Conservation (phyloP, 2,113 vertebrate genomes). For the Paradisaea rubra region DNA sequence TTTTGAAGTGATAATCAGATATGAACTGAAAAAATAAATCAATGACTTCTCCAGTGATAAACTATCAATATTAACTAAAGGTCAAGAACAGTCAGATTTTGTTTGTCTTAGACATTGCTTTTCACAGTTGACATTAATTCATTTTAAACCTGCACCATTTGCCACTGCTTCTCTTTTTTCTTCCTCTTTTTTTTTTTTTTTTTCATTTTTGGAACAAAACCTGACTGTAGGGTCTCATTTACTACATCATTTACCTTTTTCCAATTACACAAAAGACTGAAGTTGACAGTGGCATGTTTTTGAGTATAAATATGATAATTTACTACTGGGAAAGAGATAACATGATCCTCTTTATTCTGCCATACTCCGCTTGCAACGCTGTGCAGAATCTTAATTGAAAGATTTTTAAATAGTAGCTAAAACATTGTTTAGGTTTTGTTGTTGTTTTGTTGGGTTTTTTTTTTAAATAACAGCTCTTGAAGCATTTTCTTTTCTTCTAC, state of each 20-base stretch:
- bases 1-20: constrained; percentile 59
- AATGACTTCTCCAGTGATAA: constrained; percentile 44
- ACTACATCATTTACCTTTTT: constrained; percentile 41
- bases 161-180: background rate
- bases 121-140: constrained; percentile 31
- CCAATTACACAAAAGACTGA: constrained; percentile 50
- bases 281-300: constrained; percentile 30
- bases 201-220: background rate
- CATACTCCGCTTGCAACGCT: background rate
- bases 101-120: constrained; percentile 45
- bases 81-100: constrained; percentile 45
- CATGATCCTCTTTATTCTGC: constrained; percentile 36
- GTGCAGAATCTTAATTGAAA: constrained; percentile 64
- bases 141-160: constrained; percentile 42
- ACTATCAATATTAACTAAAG: constrained; percentile 64
- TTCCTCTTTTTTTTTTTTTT: background rate
- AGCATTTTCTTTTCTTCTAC: constrained; percentile 82
- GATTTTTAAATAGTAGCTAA: constrained; percentile 49
- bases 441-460: background rate
- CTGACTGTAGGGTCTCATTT: constrained; percentile 2
- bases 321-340: constrained; percentile 50
- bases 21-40: constrained; percentile 55
- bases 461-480: constrained; percentile 45
- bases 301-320: constrained; percentile 57
- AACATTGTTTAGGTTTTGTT: constrained; percentile 28